Evolutionary conservation across 2,113 vertebrate species (phyloP).

Genomic region (Sclerurus mexicanus): DNA sequence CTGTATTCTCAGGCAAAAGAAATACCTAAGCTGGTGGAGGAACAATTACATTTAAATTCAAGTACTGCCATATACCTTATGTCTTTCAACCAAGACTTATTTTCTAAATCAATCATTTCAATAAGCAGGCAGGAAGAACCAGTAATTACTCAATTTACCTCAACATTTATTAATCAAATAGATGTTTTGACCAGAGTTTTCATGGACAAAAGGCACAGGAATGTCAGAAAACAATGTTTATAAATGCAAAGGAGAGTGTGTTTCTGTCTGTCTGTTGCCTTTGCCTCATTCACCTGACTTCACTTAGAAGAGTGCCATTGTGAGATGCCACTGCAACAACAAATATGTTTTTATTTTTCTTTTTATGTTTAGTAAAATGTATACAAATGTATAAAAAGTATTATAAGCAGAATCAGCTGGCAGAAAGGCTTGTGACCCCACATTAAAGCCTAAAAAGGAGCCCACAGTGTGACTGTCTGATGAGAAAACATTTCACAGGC

Average conservation of each 20-base stretch:
- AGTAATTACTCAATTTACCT: constrained; percentile 35
- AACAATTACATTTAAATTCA: constrained; percentile 12
- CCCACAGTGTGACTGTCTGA: not conserved
- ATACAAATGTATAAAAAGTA: not conserved
- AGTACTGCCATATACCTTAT: not conserved
- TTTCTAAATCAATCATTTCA: constrained; percentile 46
- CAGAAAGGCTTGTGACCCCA: not conserved
- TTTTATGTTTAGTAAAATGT: not conserved
- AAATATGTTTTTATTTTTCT: not conserved
- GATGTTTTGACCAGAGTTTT: not conserved
- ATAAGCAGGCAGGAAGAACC: not conserved
- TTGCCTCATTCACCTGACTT: not conserved
- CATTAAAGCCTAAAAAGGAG: not conserved
- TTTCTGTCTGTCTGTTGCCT: not conserved
- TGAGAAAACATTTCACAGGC: not conserved
- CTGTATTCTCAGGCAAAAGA: not conserved
- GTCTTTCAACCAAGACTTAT: constrained; percentile 38
- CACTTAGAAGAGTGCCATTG: not conserved
- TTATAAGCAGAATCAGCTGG: not conserved
- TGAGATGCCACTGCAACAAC: not conserved
- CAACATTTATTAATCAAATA: constrained; percentile 47
- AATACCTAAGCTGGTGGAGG: not conserved
- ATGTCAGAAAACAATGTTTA: not conserved
- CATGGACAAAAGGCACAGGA: not conserved
- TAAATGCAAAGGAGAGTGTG: not conserved